phyloP scores from a whole-genome alignment of 1,140 invertebrate species.

The Reticulitermes speratus region DNA sequence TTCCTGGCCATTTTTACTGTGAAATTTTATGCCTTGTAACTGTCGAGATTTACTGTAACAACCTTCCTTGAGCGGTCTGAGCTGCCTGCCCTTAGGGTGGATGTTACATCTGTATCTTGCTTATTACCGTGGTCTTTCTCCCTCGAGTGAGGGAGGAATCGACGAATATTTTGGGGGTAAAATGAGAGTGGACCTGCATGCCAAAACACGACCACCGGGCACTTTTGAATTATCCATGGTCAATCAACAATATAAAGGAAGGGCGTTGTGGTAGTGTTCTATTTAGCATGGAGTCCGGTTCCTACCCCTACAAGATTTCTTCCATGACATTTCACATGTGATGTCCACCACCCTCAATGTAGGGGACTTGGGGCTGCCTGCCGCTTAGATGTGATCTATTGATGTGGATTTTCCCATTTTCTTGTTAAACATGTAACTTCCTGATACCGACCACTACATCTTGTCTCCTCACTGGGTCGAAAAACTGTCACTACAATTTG shows the following conservation, averaged over 20 bases:
- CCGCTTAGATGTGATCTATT: neutral
- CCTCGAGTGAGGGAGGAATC: too few species aligned
- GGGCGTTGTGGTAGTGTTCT: neutral
- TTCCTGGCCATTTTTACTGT: too few species aligned
- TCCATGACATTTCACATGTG: conserved; percentile 18
- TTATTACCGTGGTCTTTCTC: too few species aligned
- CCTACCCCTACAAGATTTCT: neutral
- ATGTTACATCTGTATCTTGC: too few species aligned
- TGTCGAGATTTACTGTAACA: too few species aligned
- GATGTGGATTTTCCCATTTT: conserved; percentile 6
- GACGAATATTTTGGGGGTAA: too few species aligned
- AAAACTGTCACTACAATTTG: neutral
- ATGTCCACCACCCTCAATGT: neutral
- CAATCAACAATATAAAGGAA: neutral
- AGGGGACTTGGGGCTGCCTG: neutral
- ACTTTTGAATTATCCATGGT: conserved; percentile 16
- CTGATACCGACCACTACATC: neutral
- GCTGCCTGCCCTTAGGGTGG: too few species aligned
- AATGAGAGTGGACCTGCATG: neutral
- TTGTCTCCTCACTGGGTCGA: neutral
- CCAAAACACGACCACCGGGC: conserved; percentile 16
- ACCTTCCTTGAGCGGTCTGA: too few species aligned
- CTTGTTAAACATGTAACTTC: neutral
- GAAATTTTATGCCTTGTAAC: too few species aligned
- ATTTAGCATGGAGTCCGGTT: neutral